phyloP scores from a whole-genome alignment of 2,797 vertebrate species.

The Smutsia temminckii region DNA sequence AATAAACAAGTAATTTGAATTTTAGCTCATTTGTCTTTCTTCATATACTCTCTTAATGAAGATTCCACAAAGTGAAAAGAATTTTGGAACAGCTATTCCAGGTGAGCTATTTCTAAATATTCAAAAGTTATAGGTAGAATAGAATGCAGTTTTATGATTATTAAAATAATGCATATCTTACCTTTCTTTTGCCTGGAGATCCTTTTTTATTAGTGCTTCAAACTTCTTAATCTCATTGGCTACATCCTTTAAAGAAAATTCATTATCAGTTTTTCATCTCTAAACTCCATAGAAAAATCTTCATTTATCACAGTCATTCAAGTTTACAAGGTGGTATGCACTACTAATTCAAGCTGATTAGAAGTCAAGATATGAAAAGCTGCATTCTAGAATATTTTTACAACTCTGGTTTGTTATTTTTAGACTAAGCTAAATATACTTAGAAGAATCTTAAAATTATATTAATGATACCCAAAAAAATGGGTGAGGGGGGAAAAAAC shows the following conservation, averaged over 20 bases:
- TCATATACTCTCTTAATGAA: background rate
- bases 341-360: slow-evolving; percentile 5
- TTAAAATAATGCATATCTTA: slow-evolving; percentile 63
- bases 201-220: slow-evolving; percentile 88
- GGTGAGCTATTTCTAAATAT: slow-evolving; percentile 24
- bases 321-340: background rate
- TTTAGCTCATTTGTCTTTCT: background rate
- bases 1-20: background rate
- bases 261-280: slow-evolving; percentile 19
- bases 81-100: background rate
- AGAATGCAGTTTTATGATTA: background rate
- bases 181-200: slow-evolving; percentile 80
- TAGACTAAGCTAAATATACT: background rate
- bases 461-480: too few species aligned
- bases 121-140: background rate
- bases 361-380: background rate
- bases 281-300: background rate
- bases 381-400: slow-evolving; percentile 24
- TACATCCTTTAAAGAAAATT: slow-evolving; percentile 85
- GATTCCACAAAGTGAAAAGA: background rate
- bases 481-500: too few species aligned
- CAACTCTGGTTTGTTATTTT: slow-evolving; percentile 23
- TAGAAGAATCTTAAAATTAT: background rate
- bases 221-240: slow-evolving; percentile 91
- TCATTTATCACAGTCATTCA: background rate